Conservation (phyloP, 2,113 vertebrate species). For the Ornithorhynchus anatinus region DNA sequence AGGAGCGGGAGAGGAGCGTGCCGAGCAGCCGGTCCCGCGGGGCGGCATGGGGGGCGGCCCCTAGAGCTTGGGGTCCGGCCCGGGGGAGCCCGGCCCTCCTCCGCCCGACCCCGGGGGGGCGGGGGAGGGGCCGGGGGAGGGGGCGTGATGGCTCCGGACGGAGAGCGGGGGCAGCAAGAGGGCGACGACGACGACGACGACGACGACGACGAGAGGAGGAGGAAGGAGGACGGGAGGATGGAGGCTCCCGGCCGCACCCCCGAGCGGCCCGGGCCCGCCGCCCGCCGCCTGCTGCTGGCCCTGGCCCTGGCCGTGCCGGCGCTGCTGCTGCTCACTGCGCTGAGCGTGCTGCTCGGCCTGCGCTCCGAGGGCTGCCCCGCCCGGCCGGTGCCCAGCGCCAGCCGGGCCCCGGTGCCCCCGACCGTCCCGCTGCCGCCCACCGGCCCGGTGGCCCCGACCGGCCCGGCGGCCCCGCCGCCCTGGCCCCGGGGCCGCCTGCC, state of each 20-base stretch:
- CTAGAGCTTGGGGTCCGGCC: too few species aligned
- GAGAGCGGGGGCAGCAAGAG: conserved; percentile 63
- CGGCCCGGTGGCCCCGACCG: conserved; percentile 50
- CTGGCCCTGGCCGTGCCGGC: conserved; percentile 91
- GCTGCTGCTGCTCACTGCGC: conserved; percentile 85
- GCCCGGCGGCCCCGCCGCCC: conserved; percentile 69
- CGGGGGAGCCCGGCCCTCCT: background rate
- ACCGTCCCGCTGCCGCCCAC: conserved; percentile 56
- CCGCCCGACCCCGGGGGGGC: conserved; percentile 44
- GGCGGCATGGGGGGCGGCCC: too few species aligned
- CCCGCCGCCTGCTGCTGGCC: conserved; percentile 86
- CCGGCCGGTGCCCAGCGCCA: conserved; percentile 11
- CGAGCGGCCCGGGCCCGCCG: conserved; percentile 86
- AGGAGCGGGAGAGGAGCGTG: too few species aligned
- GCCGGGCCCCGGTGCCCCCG: conserved; percentile 44
- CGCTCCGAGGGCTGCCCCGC: conserved; percentile 86
- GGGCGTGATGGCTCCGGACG: conserved; percentile 69
- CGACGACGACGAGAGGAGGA: conserved; percentile 28
- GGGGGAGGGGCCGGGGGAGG: conserved; percentile 43
- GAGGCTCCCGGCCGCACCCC: conserved; percentile 82
- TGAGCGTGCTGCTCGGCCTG: conserved; percentile 87
- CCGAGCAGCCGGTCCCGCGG: too few species aligned
- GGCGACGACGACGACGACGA: conserved; percentile 42
- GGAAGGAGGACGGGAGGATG: conserved; percentile 37
- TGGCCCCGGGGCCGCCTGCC: conserved; percentile 86